These are phyloP conservation scores for Nibea coibor DNA, from an alignment of 2,113 vertebrate species.

Conservation along the genomic window DNA sequence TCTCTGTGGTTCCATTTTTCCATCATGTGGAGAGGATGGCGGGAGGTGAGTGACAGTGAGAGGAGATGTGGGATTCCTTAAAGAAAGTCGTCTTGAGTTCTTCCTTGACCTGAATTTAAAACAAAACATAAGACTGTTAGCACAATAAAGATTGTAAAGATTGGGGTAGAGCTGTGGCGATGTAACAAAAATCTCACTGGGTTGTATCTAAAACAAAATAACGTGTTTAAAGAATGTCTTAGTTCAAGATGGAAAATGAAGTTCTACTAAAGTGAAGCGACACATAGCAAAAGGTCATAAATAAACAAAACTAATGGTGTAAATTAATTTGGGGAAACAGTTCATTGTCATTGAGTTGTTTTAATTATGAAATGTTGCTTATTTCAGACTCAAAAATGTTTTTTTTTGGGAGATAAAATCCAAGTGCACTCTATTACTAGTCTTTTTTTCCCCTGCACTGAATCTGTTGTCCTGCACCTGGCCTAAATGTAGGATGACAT, in stretches of 20 bases:
- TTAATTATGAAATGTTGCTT: no score
- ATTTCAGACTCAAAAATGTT: no score
- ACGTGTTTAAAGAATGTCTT: no score
- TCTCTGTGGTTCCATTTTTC: neutral
- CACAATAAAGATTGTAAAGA: neutral
- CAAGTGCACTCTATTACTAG: no score
- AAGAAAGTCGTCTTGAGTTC: constrained; percentile 7
- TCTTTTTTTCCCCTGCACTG: neutral
- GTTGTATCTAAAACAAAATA: no score
- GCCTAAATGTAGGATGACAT: no score
- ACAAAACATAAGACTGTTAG: neutral
- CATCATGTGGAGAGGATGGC: constrained; percentile 21
- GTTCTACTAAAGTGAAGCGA: neutral
- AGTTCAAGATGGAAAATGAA: no score
- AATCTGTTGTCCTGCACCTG: neutral
- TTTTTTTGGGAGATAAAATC: no score
- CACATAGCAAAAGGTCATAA: neutral
- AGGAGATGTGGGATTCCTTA: constrained; percentile 38
- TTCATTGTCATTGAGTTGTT: no score
- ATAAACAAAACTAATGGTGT: neutral
- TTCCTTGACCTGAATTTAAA: constrained; percentile 45
- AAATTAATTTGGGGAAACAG: neutral
- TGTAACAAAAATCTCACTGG: no score
- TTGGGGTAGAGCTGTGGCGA: no score
- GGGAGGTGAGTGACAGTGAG: constrained; percentile 4